A percentile compares a stretch with the other conserved stretches of the same genome.
Evolutionary conservation across 1,140 invertebrate genomes (phyloP).

Genomic region (Drosophila lowei): DNA sequence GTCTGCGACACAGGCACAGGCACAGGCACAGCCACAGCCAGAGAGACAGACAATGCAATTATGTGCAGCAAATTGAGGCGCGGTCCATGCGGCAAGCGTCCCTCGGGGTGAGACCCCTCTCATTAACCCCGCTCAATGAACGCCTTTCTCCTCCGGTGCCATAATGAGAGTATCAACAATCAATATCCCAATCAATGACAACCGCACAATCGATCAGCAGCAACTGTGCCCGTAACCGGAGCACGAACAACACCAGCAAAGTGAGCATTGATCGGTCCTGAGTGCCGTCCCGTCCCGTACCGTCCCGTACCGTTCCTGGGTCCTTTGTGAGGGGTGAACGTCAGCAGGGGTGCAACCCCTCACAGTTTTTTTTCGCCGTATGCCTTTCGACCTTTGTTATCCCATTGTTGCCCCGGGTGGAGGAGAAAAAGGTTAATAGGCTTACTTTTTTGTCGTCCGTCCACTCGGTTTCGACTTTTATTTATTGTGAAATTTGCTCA

Average conservation of each 20-base stretch:
- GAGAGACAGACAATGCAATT: conserved; percentile 76
- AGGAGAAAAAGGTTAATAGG: conserved; percentile 78
- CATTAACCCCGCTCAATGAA: conserved; percentile 3
- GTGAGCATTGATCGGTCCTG: conserved; percentile 67
- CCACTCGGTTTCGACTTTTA: conserved; percentile 47
- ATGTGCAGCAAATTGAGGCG: conserved; percentile 65
- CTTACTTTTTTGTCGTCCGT: conserved; percentile 58
- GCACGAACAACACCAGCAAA: conserved; percentile 43
- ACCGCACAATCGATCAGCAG: conserved; percentile 72
- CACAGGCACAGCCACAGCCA: too few relatives aligned
- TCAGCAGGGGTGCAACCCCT: conserved; percentile 67
- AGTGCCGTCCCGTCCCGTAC: conserved; percentile 14
- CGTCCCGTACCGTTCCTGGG: conserved; percentile 31
- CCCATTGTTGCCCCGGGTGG: conserved; percentile 15
- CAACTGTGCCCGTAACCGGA: conserved; percentile 6
- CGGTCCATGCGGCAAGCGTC: too few relatives aligned
- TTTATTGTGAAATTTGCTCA: conserved; percentile 78
- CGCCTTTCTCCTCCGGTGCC: background rate
- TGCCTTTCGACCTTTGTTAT: conserved; percentile 13
- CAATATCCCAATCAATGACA: conserved; percentile 51
- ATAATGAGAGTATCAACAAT: conserved; percentile 62
- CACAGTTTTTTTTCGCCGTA: conserved; percentile 43
- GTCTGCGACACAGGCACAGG: background rate
- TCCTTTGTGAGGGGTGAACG: conserved; percentile 52
- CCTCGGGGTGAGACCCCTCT: conserved; percentile 7